These are phyloP conservation scores for Cheilosia grossa DNA, from an alignment of 2,888 invertebrate genomes.

Conservation along the genomic window DNA sequence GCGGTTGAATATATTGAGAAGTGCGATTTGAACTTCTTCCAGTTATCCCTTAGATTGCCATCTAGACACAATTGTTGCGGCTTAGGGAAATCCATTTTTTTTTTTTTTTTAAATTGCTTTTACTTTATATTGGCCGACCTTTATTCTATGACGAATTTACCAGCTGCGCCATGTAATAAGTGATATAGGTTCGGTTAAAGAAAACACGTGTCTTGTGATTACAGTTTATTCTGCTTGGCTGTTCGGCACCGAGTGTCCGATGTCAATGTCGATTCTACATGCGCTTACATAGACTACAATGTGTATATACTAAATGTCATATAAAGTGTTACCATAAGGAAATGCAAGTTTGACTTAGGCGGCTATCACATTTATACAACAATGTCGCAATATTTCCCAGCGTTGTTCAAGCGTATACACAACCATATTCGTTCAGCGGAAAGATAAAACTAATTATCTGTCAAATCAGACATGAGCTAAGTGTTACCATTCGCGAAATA, in stretches of 20 bases:
- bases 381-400: no score
- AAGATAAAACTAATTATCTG: no score
- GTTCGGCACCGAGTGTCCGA: not conserved
- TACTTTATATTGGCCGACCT: no score
- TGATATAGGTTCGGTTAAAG: not conserved
- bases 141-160: no score
- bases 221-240: not conserved
- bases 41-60: conserved; percentile 30
- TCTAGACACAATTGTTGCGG: not conserved
- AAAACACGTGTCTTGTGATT: not conserved
- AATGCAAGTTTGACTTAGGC: conserved; percentile 4
- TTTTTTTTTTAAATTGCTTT: no score
- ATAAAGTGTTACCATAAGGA: not conserved
- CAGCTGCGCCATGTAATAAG: not conserved
- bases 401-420: no score
- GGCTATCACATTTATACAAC: not conserved
- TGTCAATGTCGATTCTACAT: not conserved
- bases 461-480: no score
- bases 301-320: not conserved
- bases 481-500: no score
- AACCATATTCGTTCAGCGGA: no score
- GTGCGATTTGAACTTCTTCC: no score
- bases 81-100: no score
- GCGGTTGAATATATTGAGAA: conserved; percentile 13
- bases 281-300: not conserved